Base-by-base conservation (phyloP, 37 sponge, comb jelly and placozoan species). In the Halichondria panicea region DNA sequence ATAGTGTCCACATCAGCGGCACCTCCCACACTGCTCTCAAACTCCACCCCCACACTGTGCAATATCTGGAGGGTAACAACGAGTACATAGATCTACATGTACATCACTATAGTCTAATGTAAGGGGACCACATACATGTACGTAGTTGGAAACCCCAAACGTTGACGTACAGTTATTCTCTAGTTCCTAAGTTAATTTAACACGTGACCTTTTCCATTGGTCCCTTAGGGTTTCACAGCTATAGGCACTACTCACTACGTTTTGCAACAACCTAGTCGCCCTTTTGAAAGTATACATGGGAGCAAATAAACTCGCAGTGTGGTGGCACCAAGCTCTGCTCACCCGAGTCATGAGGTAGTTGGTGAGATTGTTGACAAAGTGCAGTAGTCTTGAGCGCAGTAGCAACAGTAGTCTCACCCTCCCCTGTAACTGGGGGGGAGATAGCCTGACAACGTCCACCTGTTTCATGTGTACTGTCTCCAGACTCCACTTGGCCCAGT, bases 401-500 rank as follows among this genome's bases (percentile, higher is more conserved):
- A 82, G 83, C 28, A 40, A 55, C 30, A 88, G 72, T 30, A 58
- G 50, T 48, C 82, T 83, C 6, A 77, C 19, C 66, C 65, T 70
- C n/a, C n/a, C n/a, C n/a, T n/a, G n/a, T n/a, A n/a, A n/a, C n/a
- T n/a, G n/a, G n/a, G n/a, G n/a, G n/a, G 27, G 7, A 59, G 25
- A 24, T 30, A 1, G 4, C 3, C 1, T 15, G 32, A 74, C 27
- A 21, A 84, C 85, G 65, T 71, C 77, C 66, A 31, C 35, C 37
- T 25, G 43, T 24, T n/a, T n/a, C n/a, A n/a, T n/a, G n/a, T n/a
- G n/a, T 11, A 77, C 11, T 4, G 44, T 66, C 31, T 81, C 78
- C 56, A 88, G 67, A 42, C 71, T 66, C 88, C 88, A 88, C 53
- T 88, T 88, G 64, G 78, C 83, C 85, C 84, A 88, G 39, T 82